Base-by-base conservation (phyloP, 1,140 invertebrate genomes). In the Rhizoglyphus robini region DNA sequence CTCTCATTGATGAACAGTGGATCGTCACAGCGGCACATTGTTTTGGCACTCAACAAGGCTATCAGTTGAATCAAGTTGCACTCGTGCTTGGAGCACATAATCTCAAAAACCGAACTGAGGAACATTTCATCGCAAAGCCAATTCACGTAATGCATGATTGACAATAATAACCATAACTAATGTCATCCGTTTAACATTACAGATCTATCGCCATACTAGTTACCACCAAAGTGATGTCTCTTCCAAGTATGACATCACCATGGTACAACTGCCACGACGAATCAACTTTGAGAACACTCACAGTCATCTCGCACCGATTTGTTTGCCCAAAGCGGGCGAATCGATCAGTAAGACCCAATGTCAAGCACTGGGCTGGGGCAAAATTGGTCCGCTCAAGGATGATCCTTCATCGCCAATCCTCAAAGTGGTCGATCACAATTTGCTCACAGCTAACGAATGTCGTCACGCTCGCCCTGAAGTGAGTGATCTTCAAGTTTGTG, bases 1-100 rank as follows among this genome's bases (percentile, higher is more conserved):
- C 20, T 8, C 27, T 60, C 5, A 60, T 60, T 23, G 58, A 60
- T 29, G 27, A 60, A 8, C 58, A 60, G 27, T 60, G 58, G 58
- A n/a, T 60, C 8, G 5, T 60, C 5, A 60, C 58, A 8, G 58
- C 58, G 4, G 30, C 58, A 8, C 58, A 60, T 41, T 60, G 58
- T 41, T 60, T 60, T 27, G 30, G 5, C 5, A 15, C 20, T 11
- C 5, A 60, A 18, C 20, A 8, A 5, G 32, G 32, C 25, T 29
- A 25, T 11, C 20, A 8, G 11, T n/a, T 47, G 20, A 20, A 8
- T 23, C 8, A 18, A 47, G 58, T 60, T 32, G 11, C 5, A 8
- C 30, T 60, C 18, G 5, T 11, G 4, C 5, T 60, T 20, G 58
- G 58, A 8, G 58, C 58, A 8, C 58, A 60, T 41, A 60, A 60